These are phyloP conservation scores for Vanacampus margaritifer DNA, from an alignment of 2,113 vertebrate genomes.

Conservation along the genomic window DNA sequence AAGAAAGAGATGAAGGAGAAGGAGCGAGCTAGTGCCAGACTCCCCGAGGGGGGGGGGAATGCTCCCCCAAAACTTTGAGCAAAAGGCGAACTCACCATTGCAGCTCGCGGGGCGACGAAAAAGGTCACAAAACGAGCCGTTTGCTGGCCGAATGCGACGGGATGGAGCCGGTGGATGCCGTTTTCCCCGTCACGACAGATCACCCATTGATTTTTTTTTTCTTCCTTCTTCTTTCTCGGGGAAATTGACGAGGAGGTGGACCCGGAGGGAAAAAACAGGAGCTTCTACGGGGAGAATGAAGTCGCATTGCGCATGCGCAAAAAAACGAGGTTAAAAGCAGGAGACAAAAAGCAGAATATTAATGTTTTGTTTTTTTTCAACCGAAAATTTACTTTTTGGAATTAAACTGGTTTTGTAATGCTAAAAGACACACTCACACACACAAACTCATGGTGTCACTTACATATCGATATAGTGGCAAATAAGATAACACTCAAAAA, in stretches of 20 bases:
- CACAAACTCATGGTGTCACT: no score
- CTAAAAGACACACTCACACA: no score
- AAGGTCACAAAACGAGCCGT: conserved; percentile 3
- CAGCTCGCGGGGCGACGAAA: conserved; percentile 48
- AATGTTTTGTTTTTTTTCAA: no score
- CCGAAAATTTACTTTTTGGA: no score
- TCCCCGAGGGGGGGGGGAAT: not conserved
- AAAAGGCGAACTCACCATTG: conserved; percentile 67
- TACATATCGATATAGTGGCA: no score
- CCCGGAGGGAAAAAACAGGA: not conserved
- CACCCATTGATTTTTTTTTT: conserved; percentile 34
- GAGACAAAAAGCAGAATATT: not conserved
- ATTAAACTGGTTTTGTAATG: no score
- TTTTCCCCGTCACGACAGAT: not conserved
- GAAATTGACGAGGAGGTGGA: conserved; percentile 49
- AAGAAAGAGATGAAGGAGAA: not conserved
- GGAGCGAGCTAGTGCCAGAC: not conserved
- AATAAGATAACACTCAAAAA: no score
- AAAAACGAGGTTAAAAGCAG: no score
- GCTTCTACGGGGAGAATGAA: conserved; percentile 21
- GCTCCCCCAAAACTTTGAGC: not conserved
- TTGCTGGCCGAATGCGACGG: not conserved
- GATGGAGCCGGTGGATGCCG: not conserved
- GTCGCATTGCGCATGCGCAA: conserved; percentile 55
- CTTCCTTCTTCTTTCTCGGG: conserved; percentile 26